Evolutionary conservation across 2,888 invertebrate species (phyloP), one percentile per base, ranked within the genome.

Genomic region (Tetheella fluctuosa): DNA sequence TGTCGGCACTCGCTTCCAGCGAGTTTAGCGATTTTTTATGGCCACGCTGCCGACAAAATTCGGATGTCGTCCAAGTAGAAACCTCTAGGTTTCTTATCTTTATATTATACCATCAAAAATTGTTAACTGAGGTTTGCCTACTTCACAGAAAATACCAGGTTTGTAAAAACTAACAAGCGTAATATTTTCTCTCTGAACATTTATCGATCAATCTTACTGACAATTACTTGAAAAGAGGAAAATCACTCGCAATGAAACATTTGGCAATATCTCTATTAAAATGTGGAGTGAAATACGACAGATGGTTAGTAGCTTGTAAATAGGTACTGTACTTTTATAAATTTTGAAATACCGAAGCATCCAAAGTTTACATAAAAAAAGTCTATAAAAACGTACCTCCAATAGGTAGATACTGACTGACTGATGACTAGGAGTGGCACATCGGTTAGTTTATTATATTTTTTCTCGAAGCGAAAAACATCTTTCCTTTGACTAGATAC

Each of bases 371-470:
- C 60, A 60, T 59, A 65, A 65, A 71, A 39, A 62, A 59, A 4
- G 34, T 7, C 7, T 15, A 53, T 59, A 68, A 74, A n/a, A 75
- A 70, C 15, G 28, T 17, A 17, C 17, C 54, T 58, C 42, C 63
- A 42, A 48, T 62, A n/a, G n/a, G 52, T 62, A n/a, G n/a, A 48
- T 62, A 57, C 59, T 61, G 68, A 68, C 67, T 65, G 68, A 71
- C 67, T 65, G 68, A 71, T 60, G 57, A 17, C 62, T 59, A 62
- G 63, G 63, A 69, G 71, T 73, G 69, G 70, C 58, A 65, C 67
- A 69, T 74, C 63, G 63, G 58, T 39, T 34, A 57, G 48, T 55
- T 34, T 52, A 58, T 30, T 55, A 52, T 57, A 13, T 52, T 57
- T 55, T 59, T 58, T 54, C 20, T 34, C 17, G 30, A 57, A 56